A percentile compares a stretch with the other conserved stretches of the same genome.
Conservation (phyloP, 2,113 vertebrate species). For the Prionailurus bengalensis region DNA sequence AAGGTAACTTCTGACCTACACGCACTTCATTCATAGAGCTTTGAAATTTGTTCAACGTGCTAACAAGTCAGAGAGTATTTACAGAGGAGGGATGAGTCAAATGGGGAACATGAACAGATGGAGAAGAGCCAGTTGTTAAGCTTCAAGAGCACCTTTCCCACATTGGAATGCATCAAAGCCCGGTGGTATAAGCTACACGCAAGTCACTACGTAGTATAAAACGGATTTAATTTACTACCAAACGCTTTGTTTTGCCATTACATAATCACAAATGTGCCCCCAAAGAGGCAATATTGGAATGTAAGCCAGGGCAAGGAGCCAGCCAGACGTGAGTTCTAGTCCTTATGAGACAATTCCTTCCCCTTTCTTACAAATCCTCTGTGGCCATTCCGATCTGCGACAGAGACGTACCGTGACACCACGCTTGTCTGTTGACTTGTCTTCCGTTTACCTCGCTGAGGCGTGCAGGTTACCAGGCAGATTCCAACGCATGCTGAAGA, state of each 20-base stretch:
- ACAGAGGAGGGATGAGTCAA: slow-evolving; percentile 78
- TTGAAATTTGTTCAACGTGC: slow-evolving; percentile 76
- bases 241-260: slow-evolving; percentile 66
- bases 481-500: not conserved
- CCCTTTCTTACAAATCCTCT: not conserved
- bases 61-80: slow-evolving; percentile 75
- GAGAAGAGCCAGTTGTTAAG: slow-evolving; percentile 74
- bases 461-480: not conserved
- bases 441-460: not conserved
- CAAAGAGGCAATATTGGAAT: slow-evolving; percentile 63
- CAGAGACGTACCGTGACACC: not conserved
- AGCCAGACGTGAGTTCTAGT: slow-evolving; percentile 69
- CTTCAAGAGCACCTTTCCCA: slow-evolving; percentile 77
- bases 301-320: slow-evolving; percentile 73
- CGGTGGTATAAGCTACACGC: slow-evolving; percentile 45
- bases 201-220: slow-evolving; percentile 71
- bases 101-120: slow-evolving; percentile 79
- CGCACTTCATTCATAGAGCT: slow-evolving; percentile 52
- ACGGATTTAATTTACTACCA: slow-evolving; percentile 76
- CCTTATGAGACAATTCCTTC: not conserved
- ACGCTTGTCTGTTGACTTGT: not conserved
- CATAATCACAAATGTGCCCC: slow-evolving; percentile 78
- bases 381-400: not conserved
- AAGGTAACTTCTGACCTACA: slow-evolving; percentile 71
- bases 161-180: slow-evolving; percentile 71